Conservation (phyloP, 2,797 vertebrate species). For the Huso huso region DNA sequence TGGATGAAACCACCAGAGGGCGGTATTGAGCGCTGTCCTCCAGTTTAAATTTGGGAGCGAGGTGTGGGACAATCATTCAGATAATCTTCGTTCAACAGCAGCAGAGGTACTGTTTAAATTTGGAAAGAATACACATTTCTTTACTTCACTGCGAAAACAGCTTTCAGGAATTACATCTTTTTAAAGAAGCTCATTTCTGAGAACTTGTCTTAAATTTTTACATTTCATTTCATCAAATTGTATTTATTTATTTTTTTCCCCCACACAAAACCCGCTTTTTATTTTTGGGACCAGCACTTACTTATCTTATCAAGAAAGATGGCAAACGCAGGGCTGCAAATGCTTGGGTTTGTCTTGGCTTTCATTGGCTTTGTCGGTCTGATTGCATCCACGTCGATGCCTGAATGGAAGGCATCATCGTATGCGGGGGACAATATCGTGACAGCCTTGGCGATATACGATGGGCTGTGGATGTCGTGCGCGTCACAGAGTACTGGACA, state of each 20-base stretch:
- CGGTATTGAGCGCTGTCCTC: neutral
- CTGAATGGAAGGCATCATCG: conserved; percentile 89
- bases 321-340: conserved; percentile 77
- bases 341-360: conserved; percentile 71
- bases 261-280: neutral
- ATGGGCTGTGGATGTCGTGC: too few species aligned
- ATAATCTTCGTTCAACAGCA: too few species aligned
- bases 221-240: neutral
- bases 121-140: too few species aligned
- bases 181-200: too few species aligned
- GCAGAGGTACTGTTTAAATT: too few species aligned
- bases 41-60: neutral
- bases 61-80: neutral
- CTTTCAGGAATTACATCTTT: too few species aligned
- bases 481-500: conserved; percentile 58
- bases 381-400: conserved; percentile 76
- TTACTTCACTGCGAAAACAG: too few species aligned
- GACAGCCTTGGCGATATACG: conserved; percentile 40
- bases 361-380: conserved; percentile 63
- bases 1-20: conserved; percentile 29
- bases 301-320: conserved; percentile 38
- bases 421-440: conserved; percentile 87
- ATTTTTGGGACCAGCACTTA: neutral
- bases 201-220: too few species aligned
- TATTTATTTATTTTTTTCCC: neutral